Evolutionary conservation across 2,888 invertebrate genomes (phyloP), one percentile per base, ranked within the genome.

Genomic region (Pandemis corylana): DNA sequence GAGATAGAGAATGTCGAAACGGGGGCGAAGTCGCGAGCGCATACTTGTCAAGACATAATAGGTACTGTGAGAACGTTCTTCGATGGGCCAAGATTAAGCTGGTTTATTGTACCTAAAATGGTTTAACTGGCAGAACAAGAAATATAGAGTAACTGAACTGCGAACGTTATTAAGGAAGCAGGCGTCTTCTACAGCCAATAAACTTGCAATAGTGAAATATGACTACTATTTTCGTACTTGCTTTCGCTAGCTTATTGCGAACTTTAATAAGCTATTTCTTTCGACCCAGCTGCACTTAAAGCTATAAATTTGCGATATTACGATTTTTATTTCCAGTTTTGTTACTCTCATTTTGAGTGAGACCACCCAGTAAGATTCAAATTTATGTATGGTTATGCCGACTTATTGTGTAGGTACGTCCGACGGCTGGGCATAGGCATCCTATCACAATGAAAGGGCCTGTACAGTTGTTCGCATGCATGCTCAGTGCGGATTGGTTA

Each of bases 211-310:
- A 66, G 44, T 66, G 15, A 65, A 74, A 61, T 74, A 61, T 66
- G 51, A 66, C 59, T 62, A 46, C 15, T 46, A 15, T 61, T 61
- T 59, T 42, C 15, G 59, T 59, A 56, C 53, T 44, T 5, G 49
- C 15, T 36, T 61, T 65, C 20, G 42, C 7, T 59, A 15, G 13
- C 67, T 75, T 71, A 75, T 71, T 71, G 67, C 20, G 44, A 51
- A 67, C 66, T 75, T 71, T 67, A 67, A 67, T 63, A 71, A 75
- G 62, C 53, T 42, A 70, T 74, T 67, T 56, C 56, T 53, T 71
- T 67, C 36, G 36, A n/a, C 10, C 64, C 0, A 36, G 41, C 49
- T 12, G 41, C 15, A 67, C 28, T 61, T 59, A 13, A 5, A 12
- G 46, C 59, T 61, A 64, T 44, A 65, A 74, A 70, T 56, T 53